Evolutionary conservation across 2,797 vertebrate species (phyloP), one percentile per base, ranked within the genome.

Genomic region (Cyprinella venusta): DNA sequence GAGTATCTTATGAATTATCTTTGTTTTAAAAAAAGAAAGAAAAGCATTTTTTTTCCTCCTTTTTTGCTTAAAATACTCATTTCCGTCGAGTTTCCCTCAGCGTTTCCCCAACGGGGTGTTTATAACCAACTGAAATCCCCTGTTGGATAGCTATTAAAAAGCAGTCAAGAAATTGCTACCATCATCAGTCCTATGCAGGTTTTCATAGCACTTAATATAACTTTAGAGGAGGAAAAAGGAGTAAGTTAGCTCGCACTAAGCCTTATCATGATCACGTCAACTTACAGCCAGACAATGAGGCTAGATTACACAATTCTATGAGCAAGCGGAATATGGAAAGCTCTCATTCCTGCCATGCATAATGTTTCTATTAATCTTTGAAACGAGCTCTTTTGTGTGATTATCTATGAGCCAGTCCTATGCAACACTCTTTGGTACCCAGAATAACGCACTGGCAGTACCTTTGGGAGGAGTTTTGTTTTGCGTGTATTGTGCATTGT

Each of bases 311-410:
- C 71, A 85, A 89, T 82, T 89, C 59, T 81, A 26, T 84, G 83
- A 68, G 81, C 75, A 0, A 68, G 9, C 21, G 78, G 87, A 87
- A 79, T 83, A 84, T 50, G 75, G 82, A 19, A 21, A 38, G 81
- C 8, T 81, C 9, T 80, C 36, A 54, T 68, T 88, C 78, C 72
- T 87, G 10, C 21, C 61, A 56, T 77, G 19, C 68, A 67, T 74
- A 79, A 82, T 36, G 83, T 85, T 82, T 80, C 83, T 79, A 89
- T 80, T 89, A 82, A 90, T 87, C 72, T 89, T 24, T 80, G 8
- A 50, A 80, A 79, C 81, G 50, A 89, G 54, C 36, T 33, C 36
- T 86, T 89, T 90, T 88, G 83, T 74, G 64, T 56, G 84, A 76
- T 90, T 87, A 80, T 86, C 79, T 88, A 74, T 50, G 67, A 83